Conservation (phyloP, 2,888 invertebrate species). For the Steinernema scapterisci region DNA sequence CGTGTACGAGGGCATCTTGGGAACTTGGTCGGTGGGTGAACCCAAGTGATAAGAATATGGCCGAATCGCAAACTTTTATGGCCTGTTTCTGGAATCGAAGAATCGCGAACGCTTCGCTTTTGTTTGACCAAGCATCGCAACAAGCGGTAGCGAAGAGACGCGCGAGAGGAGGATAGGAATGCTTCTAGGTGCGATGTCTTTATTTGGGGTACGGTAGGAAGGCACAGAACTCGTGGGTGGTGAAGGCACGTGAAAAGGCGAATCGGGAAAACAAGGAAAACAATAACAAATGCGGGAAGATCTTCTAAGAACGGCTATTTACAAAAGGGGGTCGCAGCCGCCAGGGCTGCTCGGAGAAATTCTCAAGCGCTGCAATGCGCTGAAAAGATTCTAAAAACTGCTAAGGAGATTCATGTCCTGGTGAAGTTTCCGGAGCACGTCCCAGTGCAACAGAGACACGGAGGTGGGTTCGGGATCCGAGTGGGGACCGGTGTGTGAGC, state of each 20-base stretch:
- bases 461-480: slow-evolving; percentile 12
- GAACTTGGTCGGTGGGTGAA: no score
- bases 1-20: background rate
- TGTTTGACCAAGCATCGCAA: no score
- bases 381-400: background rate
- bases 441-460: slow-evolving; percentile 23
- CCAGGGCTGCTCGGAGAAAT: background rate
- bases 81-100: no score
- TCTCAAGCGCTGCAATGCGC: background rate
- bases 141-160: no score
- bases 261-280: background rate
- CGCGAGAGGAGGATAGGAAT: background rate
- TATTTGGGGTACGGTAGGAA: background rate
- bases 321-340: background rate
- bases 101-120: no score
- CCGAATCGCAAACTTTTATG: no score
- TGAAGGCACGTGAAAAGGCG: background rate
- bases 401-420: slow-evolving; percentile 30
- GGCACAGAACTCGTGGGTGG: no score
- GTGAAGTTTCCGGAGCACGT: slow-evolving; percentile 18
- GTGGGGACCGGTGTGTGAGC: background rate
- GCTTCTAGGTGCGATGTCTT: background rate
- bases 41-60: no score
- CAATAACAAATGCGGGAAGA: slow-evolving; percentile 8
- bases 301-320: background rate